These are phyloP conservation scores for Actinostola sp. DNA, from an alignment of 92 coral and sea anemone species.

Conservation along the genomic window DNA sequence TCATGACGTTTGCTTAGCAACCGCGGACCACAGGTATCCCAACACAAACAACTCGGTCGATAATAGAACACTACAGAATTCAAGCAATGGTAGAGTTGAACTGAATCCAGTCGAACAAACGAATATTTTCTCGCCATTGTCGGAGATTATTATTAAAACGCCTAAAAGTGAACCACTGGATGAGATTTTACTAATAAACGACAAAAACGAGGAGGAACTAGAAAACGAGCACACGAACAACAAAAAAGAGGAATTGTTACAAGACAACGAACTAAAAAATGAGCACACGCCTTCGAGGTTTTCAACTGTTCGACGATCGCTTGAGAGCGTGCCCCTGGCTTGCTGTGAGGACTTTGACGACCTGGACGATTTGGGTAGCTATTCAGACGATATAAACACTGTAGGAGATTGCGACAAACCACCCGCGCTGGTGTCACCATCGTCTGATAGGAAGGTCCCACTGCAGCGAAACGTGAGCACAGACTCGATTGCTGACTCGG, in stretches of 20 bases:
- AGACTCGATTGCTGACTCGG: constrained; percentile 14
- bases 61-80: no score
- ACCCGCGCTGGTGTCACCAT: constrained; percentile 13
- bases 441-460: not conserved
- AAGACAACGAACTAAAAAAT: no score
- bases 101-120: no score
- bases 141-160: no score
- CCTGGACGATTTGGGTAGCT: constrained; percentile 20
- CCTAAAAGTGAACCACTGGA: no score
- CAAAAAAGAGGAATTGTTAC: no score
- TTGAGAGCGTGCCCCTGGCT: constrained; percentile 52
- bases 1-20: constrained; percentile 5
- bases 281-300: constrained; percentile 69
- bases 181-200: no score
- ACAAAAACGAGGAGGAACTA: no score
- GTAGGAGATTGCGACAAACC: not conserved
- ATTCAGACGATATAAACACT: constrained; percentile 10
- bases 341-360: constrained; percentile 48
- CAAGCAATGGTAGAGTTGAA: no score
- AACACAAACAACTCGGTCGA: not conserved
- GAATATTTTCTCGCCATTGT: no score
- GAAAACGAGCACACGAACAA: no score
- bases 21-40: not conserved
- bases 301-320: constrained; percentile 76
- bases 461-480: not conserved